phyloP scores from a whole-genome alignment of 1,140 invertebrate genomes.

The Capitella teleta region DNA sequence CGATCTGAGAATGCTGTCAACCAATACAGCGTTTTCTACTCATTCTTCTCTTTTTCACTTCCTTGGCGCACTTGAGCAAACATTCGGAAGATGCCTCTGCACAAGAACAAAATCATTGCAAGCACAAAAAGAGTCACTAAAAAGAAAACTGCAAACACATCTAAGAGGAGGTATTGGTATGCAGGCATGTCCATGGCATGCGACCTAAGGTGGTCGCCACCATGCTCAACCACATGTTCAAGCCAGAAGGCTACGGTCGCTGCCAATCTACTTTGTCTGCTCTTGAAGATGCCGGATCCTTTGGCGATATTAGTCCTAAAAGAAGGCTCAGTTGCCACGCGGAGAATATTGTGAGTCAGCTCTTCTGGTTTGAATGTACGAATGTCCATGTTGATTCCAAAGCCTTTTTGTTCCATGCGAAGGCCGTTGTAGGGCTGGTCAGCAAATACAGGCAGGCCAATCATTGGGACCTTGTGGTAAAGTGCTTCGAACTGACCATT shows the following conservation, averaged over 20 bases:
- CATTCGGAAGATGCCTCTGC: too few species aligned
- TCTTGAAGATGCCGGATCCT: conserved; percentile 6
- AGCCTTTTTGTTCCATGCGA: conserved; percentile 27
- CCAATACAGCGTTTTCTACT: too few species aligned
- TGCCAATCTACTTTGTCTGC: neutral
- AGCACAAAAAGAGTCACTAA: neutral
- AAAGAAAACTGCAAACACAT: conserved; percentile 9
- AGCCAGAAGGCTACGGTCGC: conserved; percentile 8
- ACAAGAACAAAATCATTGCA: too few species aligned
- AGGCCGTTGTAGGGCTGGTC: conserved; percentile 31
- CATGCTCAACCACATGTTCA: conserved; percentile 10
- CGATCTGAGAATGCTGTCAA: too few species aligned
- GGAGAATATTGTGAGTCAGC: conserved; percentile 3
- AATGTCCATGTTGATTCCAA: conserved; percentile 2
- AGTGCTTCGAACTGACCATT: conserved; percentile 12
- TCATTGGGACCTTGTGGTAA: conserved; percentile 13
- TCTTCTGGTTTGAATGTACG: neutral
- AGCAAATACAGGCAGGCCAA: conserved; percentile 16
- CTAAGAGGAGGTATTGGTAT: conserved; percentile 23
- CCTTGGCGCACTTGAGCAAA: too few species aligned
- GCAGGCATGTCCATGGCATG: conserved; percentile 15
- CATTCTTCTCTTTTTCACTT: too few species aligned
- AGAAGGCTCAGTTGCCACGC: neutral
- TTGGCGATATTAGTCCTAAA: neutral
- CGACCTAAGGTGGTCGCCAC: conserved; percentile 18